phyloP scores from a whole-genome alignment of 2,888 invertebrate species.

The Eulithis prunata region DNA sequence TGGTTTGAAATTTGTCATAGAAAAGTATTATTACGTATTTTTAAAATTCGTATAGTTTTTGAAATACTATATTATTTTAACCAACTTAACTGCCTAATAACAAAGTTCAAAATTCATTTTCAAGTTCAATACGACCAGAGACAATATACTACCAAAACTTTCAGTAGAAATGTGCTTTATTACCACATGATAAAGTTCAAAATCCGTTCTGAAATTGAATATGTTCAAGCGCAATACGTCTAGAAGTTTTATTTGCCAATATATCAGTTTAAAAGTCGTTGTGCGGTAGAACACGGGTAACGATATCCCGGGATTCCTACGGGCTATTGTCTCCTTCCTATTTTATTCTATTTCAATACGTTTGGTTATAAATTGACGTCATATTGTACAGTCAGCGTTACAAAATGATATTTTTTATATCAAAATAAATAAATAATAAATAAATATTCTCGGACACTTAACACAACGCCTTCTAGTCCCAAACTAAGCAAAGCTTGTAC shows the following conservation, averaged over 20 bases:
- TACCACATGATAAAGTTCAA: neutral
- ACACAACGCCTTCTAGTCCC: too few species aligned
- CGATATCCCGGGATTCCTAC: neutral
- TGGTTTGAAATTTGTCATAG: too few species aligned
- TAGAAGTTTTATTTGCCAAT: constrained; percentile 21
- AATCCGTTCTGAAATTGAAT: constrained; percentile 8
- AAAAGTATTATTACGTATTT: too few species aligned
- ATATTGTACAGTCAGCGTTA: constrained; percentile 24
- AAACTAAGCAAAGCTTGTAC: too few species aligned
- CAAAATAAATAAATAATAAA: too few species aligned
- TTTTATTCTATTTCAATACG: constrained; percentile 33
- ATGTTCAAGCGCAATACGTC: constrained; percentile 14
- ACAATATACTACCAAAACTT: neutral
- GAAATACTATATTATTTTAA: too few species aligned
- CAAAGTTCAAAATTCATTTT: too few species aligned
- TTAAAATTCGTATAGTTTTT: too few species aligned
- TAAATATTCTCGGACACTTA: too few species aligned
- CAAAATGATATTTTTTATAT: neutral
- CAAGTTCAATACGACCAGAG: neutral
- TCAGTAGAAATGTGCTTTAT: neutral
- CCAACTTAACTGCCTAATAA: too few species aligned
- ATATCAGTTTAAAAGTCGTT: constrained; percentile 18
- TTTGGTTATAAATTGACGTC: constrained; percentile 37
- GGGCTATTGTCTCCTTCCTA: constrained; percentile 24
- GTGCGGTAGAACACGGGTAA: constrained; percentile 12